A percentile compares a stretch with the other conserved stretches of the same genome.
These are phyloP conservation scores for Scrobipalpa atriplicella DNA, from an alignment of 2,888 invertebrate species.

Conservation along the genomic window DNA sequence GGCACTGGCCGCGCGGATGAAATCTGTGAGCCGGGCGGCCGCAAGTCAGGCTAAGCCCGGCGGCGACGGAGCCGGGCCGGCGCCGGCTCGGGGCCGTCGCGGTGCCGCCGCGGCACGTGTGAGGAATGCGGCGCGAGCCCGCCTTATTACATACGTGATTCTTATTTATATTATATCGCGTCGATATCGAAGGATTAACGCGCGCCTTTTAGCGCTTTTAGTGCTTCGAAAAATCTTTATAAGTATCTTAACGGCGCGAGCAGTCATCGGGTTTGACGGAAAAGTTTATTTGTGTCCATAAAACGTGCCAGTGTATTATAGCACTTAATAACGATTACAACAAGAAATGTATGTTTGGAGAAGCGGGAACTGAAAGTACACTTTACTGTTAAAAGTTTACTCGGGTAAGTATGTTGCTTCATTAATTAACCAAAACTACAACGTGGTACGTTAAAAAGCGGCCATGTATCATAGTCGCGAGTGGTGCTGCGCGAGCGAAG, in stretches of 20 bases:
- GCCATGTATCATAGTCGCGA: slow-evolving; percentile 53
- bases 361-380: background rate
- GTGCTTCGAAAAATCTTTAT: slow-evolving; percentile 57
- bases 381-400: slow-evolving; percentile 12
- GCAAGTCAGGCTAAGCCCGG: slow-evolving; percentile 71
- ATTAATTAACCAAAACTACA: slow-evolving; percentile 23
- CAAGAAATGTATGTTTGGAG: slow-evolving; percentile 6
- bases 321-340: background rate
- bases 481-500: slow-evolving; percentile 53
- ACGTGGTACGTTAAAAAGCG: slow-evolving; percentile 36
- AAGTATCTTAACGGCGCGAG: slow-evolving; percentile 53
- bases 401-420: background rate
- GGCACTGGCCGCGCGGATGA: slow-evolving; percentile 34
- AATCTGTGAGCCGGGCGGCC: slow-evolving; percentile 47
- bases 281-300: slow-evolving; percentile 9
- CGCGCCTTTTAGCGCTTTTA: slow-evolving; percentile 63
- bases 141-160: slow-evolving; percentile 82
- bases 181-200: slow-evolving; percentile 72
- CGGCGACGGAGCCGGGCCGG: background rate
- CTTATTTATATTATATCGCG: slow-evolving; percentile 79
- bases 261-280: background rate
- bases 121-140: slow-evolving; percentile 67
- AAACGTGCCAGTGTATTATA: background rate
- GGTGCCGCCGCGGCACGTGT: slow-evolving; percentile 69
- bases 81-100: slow-evolving; percentile 43